A percentile compares a stretch with the other conserved stretches of the same genome.
These are phyloP conservation scores for Argyresthia goedartella DNA, from an alignment of 2,888 invertebrate species.

Conservation along the genomic window DNA sequence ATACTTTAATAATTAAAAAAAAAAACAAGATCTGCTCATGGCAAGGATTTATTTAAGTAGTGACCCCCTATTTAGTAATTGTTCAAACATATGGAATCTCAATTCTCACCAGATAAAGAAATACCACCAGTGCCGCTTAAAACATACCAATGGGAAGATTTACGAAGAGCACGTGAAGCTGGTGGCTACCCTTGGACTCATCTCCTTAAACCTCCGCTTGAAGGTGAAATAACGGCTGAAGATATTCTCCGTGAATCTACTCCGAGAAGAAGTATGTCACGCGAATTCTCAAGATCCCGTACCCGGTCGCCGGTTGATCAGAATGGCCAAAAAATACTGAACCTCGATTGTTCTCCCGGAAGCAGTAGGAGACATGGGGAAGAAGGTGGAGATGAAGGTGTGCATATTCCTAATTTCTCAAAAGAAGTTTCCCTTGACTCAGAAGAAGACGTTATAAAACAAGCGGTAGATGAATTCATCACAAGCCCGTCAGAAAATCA, in stretches of 20 bases:
- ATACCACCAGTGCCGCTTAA: conserved; percentile 78
- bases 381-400: conserved; percentile 56
- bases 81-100: conserved; percentile 66
- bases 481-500: conserved; percentile 45
- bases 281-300: conserved; percentile 55
- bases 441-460: conserved; percentile 50
- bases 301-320: conserved; percentile 53
- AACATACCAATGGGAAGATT: conserved; percentile 87
- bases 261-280: conserved; percentile 60
- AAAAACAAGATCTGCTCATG: conserved; percentile 18
- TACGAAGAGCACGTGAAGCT: conserved; percentile 75
- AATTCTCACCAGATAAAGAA: conserved; percentile 65
- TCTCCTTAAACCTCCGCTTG: conserved; percentile 75
- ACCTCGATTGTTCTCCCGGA: conserved; percentile 61
- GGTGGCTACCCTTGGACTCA: conserved; percentile 89
- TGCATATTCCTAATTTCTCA: conserved; percentile 63
- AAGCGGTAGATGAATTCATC: conserved; percentile 23
- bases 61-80: conserved; percentile 18
- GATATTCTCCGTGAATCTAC: conserved; percentile 59
- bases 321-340: conserved; percentile 45
- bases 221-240: conserved; percentile 61
- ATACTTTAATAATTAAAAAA: not conserved
- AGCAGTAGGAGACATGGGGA: conserved; percentile 60
- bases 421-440: conserved; percentile 58
- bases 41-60: conserved; percentile 15